Base-by-base conservation (phyloP, 1,140 invertebrate genomes). In the Gryon sp. region DNA sequence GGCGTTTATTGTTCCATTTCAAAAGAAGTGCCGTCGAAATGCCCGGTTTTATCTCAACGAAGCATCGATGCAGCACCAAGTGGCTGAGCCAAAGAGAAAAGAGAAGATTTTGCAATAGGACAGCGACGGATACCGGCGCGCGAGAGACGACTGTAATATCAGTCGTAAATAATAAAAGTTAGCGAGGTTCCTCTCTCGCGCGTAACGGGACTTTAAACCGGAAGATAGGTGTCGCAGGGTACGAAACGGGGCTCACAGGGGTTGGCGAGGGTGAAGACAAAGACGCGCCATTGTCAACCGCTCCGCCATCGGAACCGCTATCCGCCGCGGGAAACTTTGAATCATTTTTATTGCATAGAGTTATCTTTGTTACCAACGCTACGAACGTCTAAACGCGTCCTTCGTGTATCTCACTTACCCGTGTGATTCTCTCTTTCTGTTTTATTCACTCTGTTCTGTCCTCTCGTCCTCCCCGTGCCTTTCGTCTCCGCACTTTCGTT, bases 81-180 rank as follows among this genome's bases (percentile, higher is more conserved):
- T 57, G 26, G 19, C 41, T 22, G 40, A 9, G 65, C 16, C 43
- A 46, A 62, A 66, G 48, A 62, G 65, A 69, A 48, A 52, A 60
- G 50, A 63, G 57, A 73, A 77, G 70, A 74, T 66, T 76, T 76
- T 76, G 69, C 55, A 70, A 76, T 70, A 69, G 63, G 69, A 76
- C 63, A 74, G 55, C 70, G 38, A 80, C 74, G 74, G 70, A 76
- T 75, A 68, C 40, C 46, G 32, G 65, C 52, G 66, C 40, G 72
- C 59, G 62, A 76, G 74, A 78, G 75, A 72, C 48, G 83, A 83
- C 83, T 85, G 86, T 87, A 89, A 88, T 88, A 88, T 89, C 86
- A 88, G 86, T 86, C 88, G 86, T 89, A 89, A 89, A 89, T 89
- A 89, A 88, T 89, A 89, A 89, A 89, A 89, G 88, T 89, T 89